phyloP scores from a whole-genome alignment of 1,140 invertebrate species.

The Megalopta genalis region DNA sequence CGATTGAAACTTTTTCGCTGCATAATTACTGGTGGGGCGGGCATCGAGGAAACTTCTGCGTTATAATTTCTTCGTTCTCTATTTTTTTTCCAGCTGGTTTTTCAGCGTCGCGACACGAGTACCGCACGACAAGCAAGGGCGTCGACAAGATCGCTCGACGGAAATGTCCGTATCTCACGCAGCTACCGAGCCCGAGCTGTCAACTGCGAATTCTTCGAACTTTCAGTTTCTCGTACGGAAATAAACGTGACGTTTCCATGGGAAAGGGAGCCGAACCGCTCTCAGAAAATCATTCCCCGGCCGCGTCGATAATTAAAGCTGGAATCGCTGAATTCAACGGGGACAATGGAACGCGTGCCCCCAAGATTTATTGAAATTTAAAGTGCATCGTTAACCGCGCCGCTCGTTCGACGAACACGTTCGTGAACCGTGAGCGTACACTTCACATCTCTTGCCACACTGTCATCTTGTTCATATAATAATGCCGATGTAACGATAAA shows the following conservation, averaged over 20 bases:
- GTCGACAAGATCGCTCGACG: constrained; percentile 16
- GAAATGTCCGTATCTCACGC: constrained; percentile 53
- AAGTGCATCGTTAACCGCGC: constrained; percentile 25
- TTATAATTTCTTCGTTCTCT: constrained; percentile 26
- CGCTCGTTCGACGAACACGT: neutral
- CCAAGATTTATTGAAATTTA: neutral
- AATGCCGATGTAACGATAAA: constrained; percentile 42
- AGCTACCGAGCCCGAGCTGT: constrained; percentile 13
- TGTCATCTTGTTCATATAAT: constrained; percentile 46
- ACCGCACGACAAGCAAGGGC: constrained; percentile 11
- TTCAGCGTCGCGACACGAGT: constrained; percentile 16
- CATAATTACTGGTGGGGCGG: constrained; percentile 45
- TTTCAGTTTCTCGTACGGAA: constrained; percentile 16
- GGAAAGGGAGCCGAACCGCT: neutral
- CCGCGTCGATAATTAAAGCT: neutral
- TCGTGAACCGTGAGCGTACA: constrained; percentile 18
- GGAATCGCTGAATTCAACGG: neutral
- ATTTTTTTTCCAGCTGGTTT: neutral
- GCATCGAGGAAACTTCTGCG: constrained; percentile 35
- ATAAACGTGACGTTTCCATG: constrained; percentile 45
- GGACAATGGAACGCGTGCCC: neutral
- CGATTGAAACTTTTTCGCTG: constrained; percentile 53
- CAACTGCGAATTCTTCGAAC: constrained; percentile 31
- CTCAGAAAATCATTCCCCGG: neutral
- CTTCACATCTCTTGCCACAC: neutral